Evolutionary conservation across 1,140 invertebrate species (phyloP).

Genomic region (Caenorhabditis brenneri): DNA sequence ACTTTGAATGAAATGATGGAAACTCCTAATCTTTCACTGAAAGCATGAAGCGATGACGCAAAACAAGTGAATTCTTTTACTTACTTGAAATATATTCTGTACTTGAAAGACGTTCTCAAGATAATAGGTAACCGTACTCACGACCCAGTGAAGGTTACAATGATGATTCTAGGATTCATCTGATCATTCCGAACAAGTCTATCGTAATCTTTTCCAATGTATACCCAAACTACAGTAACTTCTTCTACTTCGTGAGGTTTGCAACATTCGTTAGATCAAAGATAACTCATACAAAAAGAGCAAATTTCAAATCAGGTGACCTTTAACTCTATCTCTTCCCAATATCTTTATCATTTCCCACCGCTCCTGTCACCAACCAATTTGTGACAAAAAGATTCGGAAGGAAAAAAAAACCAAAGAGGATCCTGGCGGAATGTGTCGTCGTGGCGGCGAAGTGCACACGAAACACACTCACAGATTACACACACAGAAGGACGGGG

Average conservation of each 20-base stretch:
- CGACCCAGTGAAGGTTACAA: too few species aligned
- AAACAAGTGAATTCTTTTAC: too few species aligned
- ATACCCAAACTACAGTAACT: too few species aligned
- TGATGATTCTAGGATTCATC: too few species aligned
- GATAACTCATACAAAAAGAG: constrained; percentile 16
- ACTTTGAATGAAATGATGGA: too few species aligned
- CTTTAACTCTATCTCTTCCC: not conserved
- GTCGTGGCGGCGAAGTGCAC: constrained; percentile 38
- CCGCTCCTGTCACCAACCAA: constrained; percentile 14
- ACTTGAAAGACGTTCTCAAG: too few species aligned
- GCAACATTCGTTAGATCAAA: not conserved
- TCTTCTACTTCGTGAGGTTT: not conserved
- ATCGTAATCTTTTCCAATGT: too few species aligned
- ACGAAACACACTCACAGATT: constrained; percentile 23
- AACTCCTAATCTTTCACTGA: too few species aligned
- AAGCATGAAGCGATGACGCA: too few species aligned
- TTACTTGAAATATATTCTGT: too few species aligned
- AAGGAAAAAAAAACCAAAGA: constrained; percentile 9
- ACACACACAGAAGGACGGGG: constrained; percentile 28
- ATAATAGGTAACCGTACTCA: too few species aligned
- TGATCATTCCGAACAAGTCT: too few species aligned
- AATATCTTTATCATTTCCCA: not conserved
- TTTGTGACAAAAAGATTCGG: constrained; percentile 30
- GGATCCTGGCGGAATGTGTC: constrained; percentile 12
- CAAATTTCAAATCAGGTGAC: constrained; percentile 32